A percentile compares a stretch with the other conserved stretches of the same genome.
phyloP scores from a whole-genome alignment of 2,797 vertebrate species.

The Sebastes trivittatus region DNA sequence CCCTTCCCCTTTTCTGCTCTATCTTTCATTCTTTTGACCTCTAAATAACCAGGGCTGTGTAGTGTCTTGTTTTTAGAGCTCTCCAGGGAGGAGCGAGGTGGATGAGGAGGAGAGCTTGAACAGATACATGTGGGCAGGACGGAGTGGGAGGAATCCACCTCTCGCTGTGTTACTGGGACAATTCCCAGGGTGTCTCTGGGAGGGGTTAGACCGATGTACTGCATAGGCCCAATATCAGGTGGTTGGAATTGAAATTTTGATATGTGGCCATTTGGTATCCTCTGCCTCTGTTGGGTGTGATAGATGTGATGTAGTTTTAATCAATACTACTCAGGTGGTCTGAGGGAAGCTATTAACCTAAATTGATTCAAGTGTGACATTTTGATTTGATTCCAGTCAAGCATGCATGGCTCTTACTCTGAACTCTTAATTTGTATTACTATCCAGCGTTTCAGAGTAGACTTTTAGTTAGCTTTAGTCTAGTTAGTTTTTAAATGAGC shows the following conservation, averaged over 20 bases:
- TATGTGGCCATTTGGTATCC: conserved; percentile 7
- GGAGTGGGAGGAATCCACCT: conserved; percentile 87
- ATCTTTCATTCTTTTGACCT: conserved; percentile 78
- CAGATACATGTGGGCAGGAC: conserved; percentile 91
- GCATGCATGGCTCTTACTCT: conserved; percentile 12
- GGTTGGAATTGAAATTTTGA: conserved; percentile 14
- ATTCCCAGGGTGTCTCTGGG: conserved; percentile 62
- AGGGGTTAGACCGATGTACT: not conserved
- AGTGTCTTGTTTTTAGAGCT: conserved; percentile 89
- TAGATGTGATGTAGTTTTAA: conserved; percentile 39
- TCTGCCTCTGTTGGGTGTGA: conserved; percentile 22
- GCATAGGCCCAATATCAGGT: not conserved
- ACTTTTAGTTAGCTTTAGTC: not conserved
- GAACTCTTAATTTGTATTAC: conserved; percentile 14
- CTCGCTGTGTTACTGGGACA: conserved; percentile 79
- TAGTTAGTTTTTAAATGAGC: not conserved
- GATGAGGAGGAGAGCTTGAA: conserved; percentile 80
- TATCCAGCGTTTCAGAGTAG: not conserved
- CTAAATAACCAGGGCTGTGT: conserved; percentile 85
- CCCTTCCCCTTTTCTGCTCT: conserved; percentile 29
- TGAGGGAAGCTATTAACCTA: conserved; percentile 38
- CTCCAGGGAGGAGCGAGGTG: conserved; percentile 71
- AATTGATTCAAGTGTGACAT: conserved; percentile 52
- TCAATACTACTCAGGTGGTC: conserved; percentile 52
- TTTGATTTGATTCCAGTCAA: conserved; percentile 54